Conservation (phyloP, 2,113 vertebrate genomes). For the Panurus biarmicus region DNA sequence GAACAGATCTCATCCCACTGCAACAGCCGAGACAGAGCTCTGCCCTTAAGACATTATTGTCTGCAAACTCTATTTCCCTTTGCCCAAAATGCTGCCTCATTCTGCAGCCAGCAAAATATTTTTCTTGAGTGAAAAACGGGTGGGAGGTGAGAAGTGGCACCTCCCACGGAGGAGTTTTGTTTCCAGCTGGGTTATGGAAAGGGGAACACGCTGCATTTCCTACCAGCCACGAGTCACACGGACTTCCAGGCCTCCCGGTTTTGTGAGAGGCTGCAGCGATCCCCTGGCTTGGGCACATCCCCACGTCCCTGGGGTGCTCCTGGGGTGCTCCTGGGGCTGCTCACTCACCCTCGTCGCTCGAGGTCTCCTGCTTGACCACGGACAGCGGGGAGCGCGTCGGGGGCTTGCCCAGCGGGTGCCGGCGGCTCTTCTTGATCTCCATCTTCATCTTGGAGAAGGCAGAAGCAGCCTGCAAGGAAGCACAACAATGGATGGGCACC, state of each 20-base stretch:
- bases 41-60: background rate
- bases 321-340: background rate
- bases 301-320: accelerated
- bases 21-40: background rate
- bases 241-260: background rate
- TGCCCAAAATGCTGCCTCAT: background rate
- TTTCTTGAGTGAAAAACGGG: background rate
- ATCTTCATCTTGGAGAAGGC: conserved; percentile 83
- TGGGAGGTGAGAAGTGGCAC: conserved; percentile 11
- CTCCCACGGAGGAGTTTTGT: background rate
- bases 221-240: background rate
- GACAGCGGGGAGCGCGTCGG: conserved; percentile 86
- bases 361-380: conserved; percentile 88
- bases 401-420: conserved; percentile 89
- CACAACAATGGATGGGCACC: background rate
- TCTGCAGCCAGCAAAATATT: conserved; percentile 16
- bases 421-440: conserved; percentile 92
- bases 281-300: too few relatives aligned
- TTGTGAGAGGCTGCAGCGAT: too few relatives aligned
- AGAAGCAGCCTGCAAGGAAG: conserved; percentile 56
- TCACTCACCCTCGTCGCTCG: conserved; percentile 83
- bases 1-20: background rate
- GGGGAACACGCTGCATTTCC: background rate
- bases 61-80: background rate
- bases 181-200: conserved; percentile 1